Conservation (phyloP, 2,888 invertebrate genomes). For the Zeuzera pyrina region DNA sequence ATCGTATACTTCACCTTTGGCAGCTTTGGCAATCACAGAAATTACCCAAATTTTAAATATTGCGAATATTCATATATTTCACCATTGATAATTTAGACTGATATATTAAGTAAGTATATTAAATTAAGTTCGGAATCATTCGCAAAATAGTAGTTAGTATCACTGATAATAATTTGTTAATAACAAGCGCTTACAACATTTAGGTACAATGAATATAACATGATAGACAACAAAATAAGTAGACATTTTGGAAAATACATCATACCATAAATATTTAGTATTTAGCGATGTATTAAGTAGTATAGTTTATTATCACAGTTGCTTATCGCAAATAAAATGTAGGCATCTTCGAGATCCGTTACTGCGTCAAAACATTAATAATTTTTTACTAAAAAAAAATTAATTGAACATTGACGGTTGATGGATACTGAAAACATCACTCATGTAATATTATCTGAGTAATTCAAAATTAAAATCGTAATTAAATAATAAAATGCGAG, state of each 20-base stretch:
- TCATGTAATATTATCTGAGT: no score
- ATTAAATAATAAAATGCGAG: no score
- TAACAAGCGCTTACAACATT: conserved; percentile 31
- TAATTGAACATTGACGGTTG: no score
- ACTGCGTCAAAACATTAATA: no score
- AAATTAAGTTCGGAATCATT: conserved; percentile 19
- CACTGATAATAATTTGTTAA: conserved; percentile 43
- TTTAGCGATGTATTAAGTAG: neutral
- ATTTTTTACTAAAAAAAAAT: no score
- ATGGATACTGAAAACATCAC: no score
- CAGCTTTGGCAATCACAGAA: conserved; percentile 25
- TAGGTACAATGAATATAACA: conserved; percentile 6
- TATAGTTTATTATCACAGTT: conserved; percentile 54
- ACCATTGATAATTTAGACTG: neutral
- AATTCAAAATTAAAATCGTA: no score
- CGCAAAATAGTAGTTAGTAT: conserved; percentile 61
- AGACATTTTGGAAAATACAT: neutral
- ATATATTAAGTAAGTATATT: neutral
- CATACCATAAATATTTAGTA: neutral
- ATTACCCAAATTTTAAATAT: neutral
- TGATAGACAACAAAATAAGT: no score
- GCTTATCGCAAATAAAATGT: conserved; percentile 49
- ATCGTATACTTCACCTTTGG: conserved; percentile 21
- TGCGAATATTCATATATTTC: neutral
- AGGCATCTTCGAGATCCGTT: no score